phyloP scores from a whole-genome alignment of 2,797 vertebrate species.

The Paguma larvata region DNA sequence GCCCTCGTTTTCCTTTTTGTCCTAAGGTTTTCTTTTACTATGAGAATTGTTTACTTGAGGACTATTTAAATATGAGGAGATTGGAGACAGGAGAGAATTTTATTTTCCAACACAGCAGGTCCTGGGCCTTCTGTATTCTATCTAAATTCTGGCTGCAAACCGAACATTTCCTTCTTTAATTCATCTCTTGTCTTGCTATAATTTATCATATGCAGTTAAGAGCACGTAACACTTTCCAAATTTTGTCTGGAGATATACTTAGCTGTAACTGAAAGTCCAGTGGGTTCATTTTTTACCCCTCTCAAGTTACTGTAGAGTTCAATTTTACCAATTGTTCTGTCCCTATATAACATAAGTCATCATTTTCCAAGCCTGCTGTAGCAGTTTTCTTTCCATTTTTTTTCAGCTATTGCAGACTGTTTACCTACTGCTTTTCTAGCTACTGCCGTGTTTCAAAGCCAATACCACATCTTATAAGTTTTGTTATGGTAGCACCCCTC shows the following conservation, averaged over 20 bases:
- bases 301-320: neutral
- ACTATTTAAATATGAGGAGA: neutral
- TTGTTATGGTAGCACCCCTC: neutral
- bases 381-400: neutral
- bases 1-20: neutral
- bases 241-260: constrained; percentile 5
- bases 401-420: neutral
- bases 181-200: neutral
- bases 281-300: neutral
- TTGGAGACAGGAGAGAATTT: neutral
- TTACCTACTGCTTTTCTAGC: neutral
- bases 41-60: constrained; percentile 1
- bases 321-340: constrained; percentile 10
- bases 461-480: neutral
- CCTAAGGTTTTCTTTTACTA: neutral
- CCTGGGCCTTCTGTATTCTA: neutral
- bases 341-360: neutral
- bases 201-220: neutral
- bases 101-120: neutral
- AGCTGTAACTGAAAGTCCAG: neutral
- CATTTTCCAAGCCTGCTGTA: neutral
- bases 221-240: neutral
- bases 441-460: neutral
- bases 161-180: constrained; percentile 29
- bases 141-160: constrained; percentile 36